Evolutionary conservation across 2,888 invertebrate species (phyloP), one percentile per base, ranked within the genome.

Genomic region (Andrena marginata): DNA sequence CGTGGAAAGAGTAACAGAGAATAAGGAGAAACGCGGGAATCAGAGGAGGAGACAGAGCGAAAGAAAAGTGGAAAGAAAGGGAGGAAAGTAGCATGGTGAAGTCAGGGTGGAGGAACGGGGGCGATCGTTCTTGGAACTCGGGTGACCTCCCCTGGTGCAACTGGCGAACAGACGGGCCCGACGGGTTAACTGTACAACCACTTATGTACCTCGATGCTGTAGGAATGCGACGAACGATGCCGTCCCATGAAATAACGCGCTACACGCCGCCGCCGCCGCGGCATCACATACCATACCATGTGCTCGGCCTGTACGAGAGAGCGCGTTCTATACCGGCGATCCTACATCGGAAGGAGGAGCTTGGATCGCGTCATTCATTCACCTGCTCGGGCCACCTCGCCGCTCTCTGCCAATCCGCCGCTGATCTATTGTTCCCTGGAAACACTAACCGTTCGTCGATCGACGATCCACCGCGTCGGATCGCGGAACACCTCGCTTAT

Each of bases 121-220:
- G 1, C 83, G 77, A 88, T 91, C 84, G 80, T 90, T 92, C 91
- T 85, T 75, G 87, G 92, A 92, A 92, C 89, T 87, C 78, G 84
- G 88, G 87, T 92, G 92, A 92, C 91, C 92, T 92, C 91, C 90
- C 90, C 85, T 84, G 87, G 86, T 87, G 87, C 88, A 86, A 87
- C 88, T 78, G 87, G 86, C 86, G 80, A 90, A 87, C 89, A 82
- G 87, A 84, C 87, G 90, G 88, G 84, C 82, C 78, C 85, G 86
- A 85, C 87, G 86, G 87, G 88, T 90, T 93, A 93, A 93, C 93
- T 93, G 93, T 93, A 92, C 90, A 92, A 92, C 90, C 92, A 90
- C 90, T 90, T 91, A 90, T 90, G 90, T 90, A 87, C 89, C 85
- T 85, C 90, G 84, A 86, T 76, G 82, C 85, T 84, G 81, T 81